Percentiles rank a stretch among this genome's conserved stretches.
These are phyloP conservation scores for Microchirus variegatus DNA, from an alignment of 2,797 vertebrate genomes.

Conservation along the genomic window DNA sequence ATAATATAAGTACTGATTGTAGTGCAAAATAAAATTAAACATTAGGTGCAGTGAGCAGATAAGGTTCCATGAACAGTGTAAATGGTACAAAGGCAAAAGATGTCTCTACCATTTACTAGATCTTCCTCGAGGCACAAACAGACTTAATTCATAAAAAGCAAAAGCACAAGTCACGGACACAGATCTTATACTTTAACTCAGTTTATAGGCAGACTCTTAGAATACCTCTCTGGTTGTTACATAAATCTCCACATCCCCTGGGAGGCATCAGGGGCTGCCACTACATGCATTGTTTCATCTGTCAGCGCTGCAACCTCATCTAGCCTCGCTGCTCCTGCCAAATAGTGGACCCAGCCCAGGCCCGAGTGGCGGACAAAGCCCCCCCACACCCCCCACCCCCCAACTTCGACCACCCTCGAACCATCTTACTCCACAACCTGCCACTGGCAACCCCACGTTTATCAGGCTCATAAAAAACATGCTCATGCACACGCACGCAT, in stretches of 20 bases:
- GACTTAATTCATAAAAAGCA: neutral
- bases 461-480: conserved; percentile 42
- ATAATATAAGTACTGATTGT: too few relatives aligned
- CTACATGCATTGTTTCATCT: conserved; percentile 37
- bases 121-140: neutral
- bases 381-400: too few relatives aligned
- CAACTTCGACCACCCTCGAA: conserved; percentile 39
- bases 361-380: conserved; percentile 46
- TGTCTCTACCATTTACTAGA: too few relatives aligned
- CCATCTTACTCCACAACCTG: conserved; percentile 36
- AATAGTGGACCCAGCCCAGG: conserved; percentile 28
- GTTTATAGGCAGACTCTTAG: conserved; percentile 9
- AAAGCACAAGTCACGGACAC: too few relatives aligned
- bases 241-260: conserved; percentile 22
- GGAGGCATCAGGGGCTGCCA: conserved; percentile 24
- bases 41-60: too few relatives aligned
- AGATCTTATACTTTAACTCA: too few relatives aligned
- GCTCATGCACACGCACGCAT: conserved; percentile 39
- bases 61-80: too few relatives aligned
- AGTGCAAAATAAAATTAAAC: too few relatives aligned
- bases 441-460: conserved; percentile 32
- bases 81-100: too few relatives aligned
- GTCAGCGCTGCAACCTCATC: conserved; percentile 30
- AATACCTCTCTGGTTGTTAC: neutral
- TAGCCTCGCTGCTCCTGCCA: conserved; percentile 40